Evolutionary conservation across 2,888 invertebrate species (phyloP), one percentile per base, ranked within the genome.

Genomic region (Apantesis nais): DNA sequence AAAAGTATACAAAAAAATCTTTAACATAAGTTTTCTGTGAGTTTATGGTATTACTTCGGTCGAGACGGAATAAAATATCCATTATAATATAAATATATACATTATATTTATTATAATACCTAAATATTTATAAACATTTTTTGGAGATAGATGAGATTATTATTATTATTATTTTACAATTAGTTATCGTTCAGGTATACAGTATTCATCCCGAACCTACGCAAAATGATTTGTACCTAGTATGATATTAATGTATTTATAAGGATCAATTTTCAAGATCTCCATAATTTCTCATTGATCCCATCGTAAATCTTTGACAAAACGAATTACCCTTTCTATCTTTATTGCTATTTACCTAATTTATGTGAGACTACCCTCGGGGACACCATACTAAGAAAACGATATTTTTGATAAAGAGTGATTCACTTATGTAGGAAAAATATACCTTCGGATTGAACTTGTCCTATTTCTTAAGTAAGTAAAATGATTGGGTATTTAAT

Each of bases 281-380:
- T 60, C 16, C 60, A 31, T 60, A 25, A 4, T 58, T 14, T 58
- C 14, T 16, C 29, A 29, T 29, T 29, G 31, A 60, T 60, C 60
- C 31, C 31, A 60, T 60, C 31, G 31, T 25, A 60, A 29, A 62
- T 34, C 62, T 12, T 34, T 22, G 34, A 62, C 22, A 37, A 37
- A 34, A 62, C 34, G 62, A 34, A 52, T 52, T 52, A 52, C 48
- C 22, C n/a, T n/a, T 52, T 52, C 48, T 52, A 52, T 52, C 48
- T 52, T 9, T n/a, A 52, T 52, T n/a, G 48, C 48, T n/a, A 55
- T 55, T 55, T 55, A 55, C 55, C 25, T 55, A 14, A 55, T 55
- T 25, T 55, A 55, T 55, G n/a, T 12, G 55, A 25, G 12, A 55
- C 55, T 25, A 25, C 25, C 55, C 55, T 5, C 12, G 11, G 55